A percentile compares a stretch with the other conserved stretches of the same genome.
phyloP scores from a whole-genome alignment of 2,113 vertebrate genomes.

The Sialia sialis region DNA sequence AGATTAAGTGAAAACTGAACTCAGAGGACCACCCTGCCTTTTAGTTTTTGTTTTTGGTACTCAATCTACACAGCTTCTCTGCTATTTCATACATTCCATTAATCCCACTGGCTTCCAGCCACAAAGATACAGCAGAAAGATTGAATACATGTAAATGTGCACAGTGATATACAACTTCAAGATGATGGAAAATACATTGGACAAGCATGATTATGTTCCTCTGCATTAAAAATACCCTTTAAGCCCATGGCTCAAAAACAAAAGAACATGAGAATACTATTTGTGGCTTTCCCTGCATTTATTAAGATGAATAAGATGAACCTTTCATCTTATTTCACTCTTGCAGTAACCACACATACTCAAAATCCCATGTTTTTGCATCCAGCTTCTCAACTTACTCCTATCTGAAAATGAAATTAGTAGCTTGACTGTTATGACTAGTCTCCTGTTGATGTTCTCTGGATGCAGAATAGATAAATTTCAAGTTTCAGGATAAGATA shows the following conservation, averaged over 20 bases:
- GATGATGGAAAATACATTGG: slow-evolving; percentile 54
- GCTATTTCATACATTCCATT: not conserved
- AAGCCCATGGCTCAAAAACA: slow-evolving; percentile 39
- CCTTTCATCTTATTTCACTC: slow-evolving; percentile 50
- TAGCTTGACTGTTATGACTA: slow-evolving; percentile 1
- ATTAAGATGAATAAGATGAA: slow-evolving; percentile 52
- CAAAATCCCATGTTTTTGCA: slow-evolving; percentile 44
- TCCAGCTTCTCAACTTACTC: slow-evolving; percentile 26
- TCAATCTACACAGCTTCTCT: not conserved
- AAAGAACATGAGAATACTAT: slow-evolving; percentile 48
- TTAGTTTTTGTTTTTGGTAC: not conserved
- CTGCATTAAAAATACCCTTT: slow-evolving; percentile 61
- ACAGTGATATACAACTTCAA: slow-evolving; percentile 23
- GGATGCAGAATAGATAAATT: not conserved
- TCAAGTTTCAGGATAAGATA: not conserved
- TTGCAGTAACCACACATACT: slow-evolving; percentile 41
- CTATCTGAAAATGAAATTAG: slow-evolving; percentile 46
- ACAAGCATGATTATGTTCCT: slow-evolving; percentile 43
- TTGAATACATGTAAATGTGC: not conserved
- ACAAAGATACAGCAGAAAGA: not conserved
- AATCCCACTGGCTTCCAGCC: not conserved
- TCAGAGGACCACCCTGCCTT: slow-evolving; percentile 6
- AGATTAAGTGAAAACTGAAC: slow-evolving; percentile 7
- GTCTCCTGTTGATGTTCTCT: not conserved
- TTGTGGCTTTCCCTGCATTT: slow-evolving; percentile 57